These are phyloP conservation scores for Villa cingulata DNA, from an alignment of 2,888 invertebrate genomes.

Conservation along the genomic window DNA sequence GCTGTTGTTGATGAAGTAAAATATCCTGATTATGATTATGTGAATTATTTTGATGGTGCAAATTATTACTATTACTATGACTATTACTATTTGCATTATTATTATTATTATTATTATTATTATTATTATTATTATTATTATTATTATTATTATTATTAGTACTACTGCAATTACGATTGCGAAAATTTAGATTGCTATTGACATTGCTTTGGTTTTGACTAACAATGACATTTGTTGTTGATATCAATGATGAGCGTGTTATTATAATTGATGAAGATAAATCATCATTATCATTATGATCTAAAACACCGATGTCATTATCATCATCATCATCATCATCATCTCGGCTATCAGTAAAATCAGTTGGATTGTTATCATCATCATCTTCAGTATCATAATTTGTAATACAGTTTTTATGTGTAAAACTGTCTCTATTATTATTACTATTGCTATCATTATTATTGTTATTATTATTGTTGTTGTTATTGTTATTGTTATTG, in stretches of 20 bases:
- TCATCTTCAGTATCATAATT: background rate
- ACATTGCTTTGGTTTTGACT: constrained; percentile 2
- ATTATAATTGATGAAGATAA: background rate
- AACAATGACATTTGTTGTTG: constrained; percentile 5
- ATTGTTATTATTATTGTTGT: constrained; percentile 6
- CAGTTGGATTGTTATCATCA: constrained; percentile 1
- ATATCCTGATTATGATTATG: background rate
- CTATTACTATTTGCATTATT: background rate
- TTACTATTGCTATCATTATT: constrained; percentile 1
- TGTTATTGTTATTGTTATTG: constrained; percentile 7
- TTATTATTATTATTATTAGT: background rate
- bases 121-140: no score
- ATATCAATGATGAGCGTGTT: background rate
- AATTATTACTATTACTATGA: no score
- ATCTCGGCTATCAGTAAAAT: constrained; percentile 2
- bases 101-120: background rate
- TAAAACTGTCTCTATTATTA: background rate
- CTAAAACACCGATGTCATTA: constrained; percentile 1
- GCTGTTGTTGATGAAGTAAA: background rate
- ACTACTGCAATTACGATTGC: no score
- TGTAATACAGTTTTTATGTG: background rate
- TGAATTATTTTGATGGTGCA: no score
- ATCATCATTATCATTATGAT: background rate
- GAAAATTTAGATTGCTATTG: background rate
- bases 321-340: constrained; percentile 7